Evolutionary conservation across 1,140 invertebrate species (phyloP).

Genomic region (Ips nitidus): DNA sequence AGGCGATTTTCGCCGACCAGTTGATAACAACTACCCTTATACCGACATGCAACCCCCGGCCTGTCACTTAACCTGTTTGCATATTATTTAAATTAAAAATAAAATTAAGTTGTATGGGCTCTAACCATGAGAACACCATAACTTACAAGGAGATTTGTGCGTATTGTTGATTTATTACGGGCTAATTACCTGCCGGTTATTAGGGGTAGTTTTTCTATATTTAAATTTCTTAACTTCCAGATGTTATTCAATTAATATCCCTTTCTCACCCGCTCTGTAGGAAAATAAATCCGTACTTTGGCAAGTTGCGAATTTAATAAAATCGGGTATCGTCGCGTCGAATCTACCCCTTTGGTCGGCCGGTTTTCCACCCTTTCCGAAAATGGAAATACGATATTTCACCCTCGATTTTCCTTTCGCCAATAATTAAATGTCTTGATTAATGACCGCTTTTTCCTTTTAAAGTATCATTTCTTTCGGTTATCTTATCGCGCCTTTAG

Average conservation of each 20-base stretch:
- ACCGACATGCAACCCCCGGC: constrained; percentile 22
- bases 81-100: constrained; percentile 39
- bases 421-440: constrained; percentile 40
- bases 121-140: constrained; percentile 22
- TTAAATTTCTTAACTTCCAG: not conserved
- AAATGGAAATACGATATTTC: constrained; percentile 40
- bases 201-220: too few species aligned
- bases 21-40: constrained; percentile 15
- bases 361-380: constrained; percentile 29
- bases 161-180: too few species aligned
- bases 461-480: constrained; percentile 37
- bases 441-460: constrained; percentile 37
- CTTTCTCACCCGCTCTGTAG: not conserved
- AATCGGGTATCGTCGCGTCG: constrained; percentile 28
- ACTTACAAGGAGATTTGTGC: too few species aligned
- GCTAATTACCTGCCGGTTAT: too few species aligned
- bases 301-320: constrained; percentile 36
- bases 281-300: constrained; percentile 29
- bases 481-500: constrained; percentile 29
- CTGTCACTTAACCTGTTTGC: constrained; percentile 36
- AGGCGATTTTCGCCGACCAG: constrained; percentile 23
- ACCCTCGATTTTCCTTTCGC: constrained; percentile 39
- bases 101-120: constrained; percentile 37
- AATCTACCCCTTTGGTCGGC: constrained; percentile 30
- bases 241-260: not conserved